Evolutionary conservation across 2,113 vertebrate species (phyloP), one percentile per base, ranked within the genome.

Genomic region (Anarrhichthys ocellatus): DNA sequence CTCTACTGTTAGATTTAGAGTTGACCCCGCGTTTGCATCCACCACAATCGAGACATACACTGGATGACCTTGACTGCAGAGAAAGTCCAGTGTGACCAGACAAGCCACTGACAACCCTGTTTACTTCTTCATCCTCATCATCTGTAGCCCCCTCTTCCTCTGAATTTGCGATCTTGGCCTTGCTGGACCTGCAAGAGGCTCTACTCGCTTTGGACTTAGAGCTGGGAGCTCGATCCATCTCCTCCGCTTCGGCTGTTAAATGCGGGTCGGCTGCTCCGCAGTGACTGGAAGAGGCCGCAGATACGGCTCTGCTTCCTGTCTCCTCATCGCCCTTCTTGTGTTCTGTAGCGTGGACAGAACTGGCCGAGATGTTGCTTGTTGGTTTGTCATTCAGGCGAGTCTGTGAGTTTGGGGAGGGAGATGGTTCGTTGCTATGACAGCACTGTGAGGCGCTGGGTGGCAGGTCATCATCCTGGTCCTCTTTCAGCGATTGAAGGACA

Each of bases 401-500:
- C 29, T 62, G 78, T 18, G 48, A 73, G n/a, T 62, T 59, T 6
- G 81, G 70, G 15, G 59, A 27, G n/a, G 22, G 73, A 9, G 82
- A 73, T 8, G 38, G 38, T 48, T 56, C 59, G 17, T 38, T 80
- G 32, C 81, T 74, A 0, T 83, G 54, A 14, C 81, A 76, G 81
- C 92, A 93, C 9, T 70, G 85, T 14, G 93, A 94, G 1, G 65
- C 74, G 40, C 92, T 92, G 15, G 87, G 87, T 15, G 89, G 90
- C 8, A 93, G 72, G 11, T 93, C 89, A 6, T 94, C 92, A 48
- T 92, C 87, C 9, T 73, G 42, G 8, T 94, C 85, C 11, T 93
- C 91, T 58, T 90, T 91, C 32, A 95, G 85, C 0, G 85, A 88
- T 17, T 82, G 92, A n/a, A 94, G 83, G 22, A 94, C 40, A 72